phyloP scores from a whole-genome alignment of 2,113 vertebrate genomes.

The cattle (Bos taurus) region DNA sequence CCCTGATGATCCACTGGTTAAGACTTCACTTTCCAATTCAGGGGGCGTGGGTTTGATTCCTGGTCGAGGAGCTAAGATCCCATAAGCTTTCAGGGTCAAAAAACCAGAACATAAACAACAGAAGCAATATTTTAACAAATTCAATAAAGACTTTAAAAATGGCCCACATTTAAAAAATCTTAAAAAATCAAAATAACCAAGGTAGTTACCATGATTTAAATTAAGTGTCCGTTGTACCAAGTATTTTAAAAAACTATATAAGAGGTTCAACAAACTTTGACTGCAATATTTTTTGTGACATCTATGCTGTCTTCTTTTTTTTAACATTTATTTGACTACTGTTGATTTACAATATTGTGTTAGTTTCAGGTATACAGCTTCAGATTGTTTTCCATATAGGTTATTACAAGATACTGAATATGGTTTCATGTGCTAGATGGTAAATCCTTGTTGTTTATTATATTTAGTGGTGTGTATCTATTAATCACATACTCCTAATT shows the following conservation, averaged over 20 bases:
- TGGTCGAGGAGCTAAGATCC: not conserved
- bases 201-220: not conserved
- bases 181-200: not conserved
- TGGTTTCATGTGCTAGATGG: not conserved
- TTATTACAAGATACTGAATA: not conserved
- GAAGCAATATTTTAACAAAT: not conserved
- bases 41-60: not conserved
- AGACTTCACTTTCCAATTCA: not conserved
- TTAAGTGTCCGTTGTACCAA: not conserved
- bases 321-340: not conserved
- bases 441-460: not conserved
- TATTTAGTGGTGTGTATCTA: not conserved
- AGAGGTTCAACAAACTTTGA: not conserved
- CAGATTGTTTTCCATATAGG: not conserved
- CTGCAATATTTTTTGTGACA: not conserved
- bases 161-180: not conserved
- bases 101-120: not conserved
- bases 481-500: not conserved
- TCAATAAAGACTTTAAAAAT: not conserved
- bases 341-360: not conserved
- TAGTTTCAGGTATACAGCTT: not conserved
- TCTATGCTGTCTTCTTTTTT: not conserved
- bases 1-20: not conserved
- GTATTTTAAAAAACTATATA: not conserved
- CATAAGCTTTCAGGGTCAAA: not conserved